Evolutionary conservation across 2,113 vertebrate genomes (phyloP).

Genomic region (Naja naja): DNA sequence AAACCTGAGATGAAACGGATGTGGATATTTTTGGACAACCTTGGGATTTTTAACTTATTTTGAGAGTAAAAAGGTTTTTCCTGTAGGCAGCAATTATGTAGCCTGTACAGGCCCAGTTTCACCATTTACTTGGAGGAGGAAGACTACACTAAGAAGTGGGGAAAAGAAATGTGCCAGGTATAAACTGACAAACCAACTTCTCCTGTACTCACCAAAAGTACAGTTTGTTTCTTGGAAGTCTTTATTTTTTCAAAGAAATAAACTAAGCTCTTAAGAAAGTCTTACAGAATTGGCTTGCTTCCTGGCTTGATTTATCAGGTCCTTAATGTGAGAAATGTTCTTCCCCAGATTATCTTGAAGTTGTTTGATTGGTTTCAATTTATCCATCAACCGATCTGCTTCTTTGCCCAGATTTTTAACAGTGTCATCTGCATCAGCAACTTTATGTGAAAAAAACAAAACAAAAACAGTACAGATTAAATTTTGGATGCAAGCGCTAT

Average conservation of each 20-base stretch:
- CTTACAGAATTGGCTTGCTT: constrained; percentile 97
- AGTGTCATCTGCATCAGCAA: constrained; percentile 89
- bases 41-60: not conserved
- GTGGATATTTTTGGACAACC: not conserved
- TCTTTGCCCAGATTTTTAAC: constrained; percentile 92
- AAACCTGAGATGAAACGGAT: not conserved
- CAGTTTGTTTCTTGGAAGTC: not conserved
- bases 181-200: not conserved
- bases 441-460: constrained; percentile 66
- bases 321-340: constrained; percentile 98
- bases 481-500: not conserved
- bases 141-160: not conserved
- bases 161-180: not conserved
- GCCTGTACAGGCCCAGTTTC: not conserved
- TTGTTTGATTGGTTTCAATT: constrained; percentile 91
- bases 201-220: not conserved
- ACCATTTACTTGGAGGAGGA: not conserved
- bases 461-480: constrained; percentile 37
- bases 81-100: not conserved
- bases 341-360: constrained; percentile 92
- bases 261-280: constrained; percentile 8
- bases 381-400: constrained; percentile 88
- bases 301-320: constrained; percentile 95
- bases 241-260: not conserved
- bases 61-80: not conserved